phyloP scores from a whole-genome alignment of 2,113 vertebrate genomes.

The Myotis davidii region DNA sequence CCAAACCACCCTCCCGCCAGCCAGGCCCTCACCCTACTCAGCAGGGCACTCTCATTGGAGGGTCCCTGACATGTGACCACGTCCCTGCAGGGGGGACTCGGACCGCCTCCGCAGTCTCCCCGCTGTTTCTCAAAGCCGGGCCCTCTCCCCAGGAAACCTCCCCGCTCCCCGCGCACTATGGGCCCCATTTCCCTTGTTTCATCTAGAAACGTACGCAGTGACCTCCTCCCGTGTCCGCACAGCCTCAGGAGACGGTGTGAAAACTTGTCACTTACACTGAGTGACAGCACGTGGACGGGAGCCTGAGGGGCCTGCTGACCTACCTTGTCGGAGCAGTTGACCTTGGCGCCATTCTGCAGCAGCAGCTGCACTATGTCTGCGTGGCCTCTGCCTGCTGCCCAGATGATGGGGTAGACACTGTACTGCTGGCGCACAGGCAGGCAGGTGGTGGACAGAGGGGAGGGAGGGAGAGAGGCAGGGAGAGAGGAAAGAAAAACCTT shows the following conservation, averaged over 20 bases:
- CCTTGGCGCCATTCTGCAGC: slow-evolving; percentile 94
- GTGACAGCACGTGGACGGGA: background rate
- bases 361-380: slow-evolving; percentile 94
- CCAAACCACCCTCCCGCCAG: background rate
- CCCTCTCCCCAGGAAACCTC: background rate
- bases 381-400: slow-evolving; percentile 97
- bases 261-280: background rate
- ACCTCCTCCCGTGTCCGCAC: background rate
- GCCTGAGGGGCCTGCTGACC: background rate
- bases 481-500: background rate
- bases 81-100: background rate
- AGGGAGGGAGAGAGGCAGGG: too few species aligned
- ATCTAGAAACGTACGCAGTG: background rate
- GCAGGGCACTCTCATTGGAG: background rate
- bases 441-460: rapidly evolving
- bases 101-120: background rate
- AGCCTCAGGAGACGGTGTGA: background rate
- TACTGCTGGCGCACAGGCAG: slow-evolving; percentile 88
- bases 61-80: background rate
- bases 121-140: background rate
- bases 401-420: slow-evolving; percentile 98
- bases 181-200: background rate
- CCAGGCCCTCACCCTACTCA: background rate
- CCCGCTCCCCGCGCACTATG: background rate
- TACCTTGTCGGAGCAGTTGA: slow-evolving; percentile 99